A percentile compares a stretch with the other conserved stretches of the same genome.
Evolutionary conservation across 2,888 invertebrate species (phyloP).

Genomic region (Philereme transversata): DNA sequence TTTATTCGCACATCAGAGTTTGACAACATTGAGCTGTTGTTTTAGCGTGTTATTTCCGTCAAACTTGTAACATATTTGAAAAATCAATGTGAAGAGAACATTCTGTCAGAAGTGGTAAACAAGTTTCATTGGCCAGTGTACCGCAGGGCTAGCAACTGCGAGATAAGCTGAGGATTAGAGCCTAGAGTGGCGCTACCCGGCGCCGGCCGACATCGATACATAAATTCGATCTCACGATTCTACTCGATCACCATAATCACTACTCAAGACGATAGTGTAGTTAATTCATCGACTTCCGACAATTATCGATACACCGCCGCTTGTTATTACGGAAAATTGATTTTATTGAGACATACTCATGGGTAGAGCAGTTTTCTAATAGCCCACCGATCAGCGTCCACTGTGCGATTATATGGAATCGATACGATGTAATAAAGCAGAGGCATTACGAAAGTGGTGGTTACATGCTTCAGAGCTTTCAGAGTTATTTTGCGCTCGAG

Average conservation of each 20-base stretch:
- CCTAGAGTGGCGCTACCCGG: conserved; percentile 44
- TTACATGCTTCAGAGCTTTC: conserved; percentile 35
- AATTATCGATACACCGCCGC: conserved; percentile 55
- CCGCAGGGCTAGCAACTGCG: conserved; percentile 14
- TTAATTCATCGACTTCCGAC: conserved; percentile 69
- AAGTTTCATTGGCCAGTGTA: not conserved
- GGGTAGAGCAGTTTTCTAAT: conserved; percentile 50
- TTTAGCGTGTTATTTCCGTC: too few species aligned
- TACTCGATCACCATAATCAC: conserved; percentile 69
- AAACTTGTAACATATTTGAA: too few species aligned
- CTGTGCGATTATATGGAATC: conserved; percentile 44
- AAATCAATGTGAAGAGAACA: too few species aligned
- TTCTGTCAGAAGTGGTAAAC: too few species aligned
- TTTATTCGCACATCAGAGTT: too few species aligned
- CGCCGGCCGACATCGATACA: conserved; percentile 69
- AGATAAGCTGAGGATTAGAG: conserved; percentile 13
- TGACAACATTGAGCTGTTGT: too few species aligned
- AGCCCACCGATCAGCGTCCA: conserved; percentile 29
- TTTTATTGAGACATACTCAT: conserved; percentile 60
- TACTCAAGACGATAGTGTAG: conserved; percentile 55
- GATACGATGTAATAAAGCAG: conserved; percentile 43
- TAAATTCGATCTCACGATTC: conserved; percentile 71
- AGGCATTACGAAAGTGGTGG: conserved; percentile 39
- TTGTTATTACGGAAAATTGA: conserved; percentile 63
- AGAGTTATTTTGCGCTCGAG: conserved; percentile 30